phyloP scores from a whole-genome alignment of 2,797 vertebrate species.

The Pogonophryne albipinna region DNA sequence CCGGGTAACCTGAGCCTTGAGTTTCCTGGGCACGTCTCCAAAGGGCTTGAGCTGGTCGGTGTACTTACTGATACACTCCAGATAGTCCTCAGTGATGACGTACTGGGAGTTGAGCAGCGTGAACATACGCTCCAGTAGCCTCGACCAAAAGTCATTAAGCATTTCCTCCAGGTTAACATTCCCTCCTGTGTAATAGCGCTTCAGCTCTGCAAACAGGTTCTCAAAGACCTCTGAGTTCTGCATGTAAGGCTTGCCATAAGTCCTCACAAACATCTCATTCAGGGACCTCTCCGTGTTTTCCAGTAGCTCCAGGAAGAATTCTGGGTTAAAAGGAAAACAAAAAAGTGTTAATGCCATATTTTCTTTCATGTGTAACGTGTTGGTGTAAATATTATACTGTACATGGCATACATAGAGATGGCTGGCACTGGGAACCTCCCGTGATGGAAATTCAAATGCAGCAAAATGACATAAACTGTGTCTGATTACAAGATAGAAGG shows the following conservation, averaged over 20 bases:
- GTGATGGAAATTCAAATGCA: slow-evolving; percentile 35
- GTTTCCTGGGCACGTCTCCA: slow-evolving; percentile 95
- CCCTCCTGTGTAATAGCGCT: slow-evolving; percentile 95
- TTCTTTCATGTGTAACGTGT: neutral
- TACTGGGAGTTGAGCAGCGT: slow-evolving; percentile 97
- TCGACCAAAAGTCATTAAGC: slow-evolving; percentile 98
- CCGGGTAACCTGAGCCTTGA: slow-evolving; percentile 95
- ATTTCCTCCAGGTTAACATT: slow-evolving; percentile 97
- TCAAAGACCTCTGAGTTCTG: slow-evolving; percentile 98
- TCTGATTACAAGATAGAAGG: slow-evolving; percentile 27
- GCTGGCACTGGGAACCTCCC: neutral
- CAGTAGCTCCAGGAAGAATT: slow-evolving; percentile 96
- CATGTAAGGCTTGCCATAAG: slow-evolving; percentile 96
- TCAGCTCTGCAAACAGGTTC: slow-evolving; percentile 95
- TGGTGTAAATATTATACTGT: neutral
- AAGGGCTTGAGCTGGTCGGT: slow-evolving; percentile 97
- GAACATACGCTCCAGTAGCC: slow-evolving; percentile 98
- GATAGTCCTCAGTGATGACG: slow-evolving; percentile 96
- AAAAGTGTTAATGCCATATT: slow-evolving; percentile 7
- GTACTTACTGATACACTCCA: slow-evolving; percentile 98
- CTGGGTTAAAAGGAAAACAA: slow-evolving; percentile 70
- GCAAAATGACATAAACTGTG: slow-evolving; percentile 18
- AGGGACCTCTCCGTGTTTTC: slow-evolving; percentile 94
- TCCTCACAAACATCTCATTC: slow-evolving; percentile 96
- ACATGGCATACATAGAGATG: slow-evolving; percentile 4